phyloP scores from a whole-genome alignment of 2,113 vertebrate species.

The Oryzias curvinotus region DNA sequence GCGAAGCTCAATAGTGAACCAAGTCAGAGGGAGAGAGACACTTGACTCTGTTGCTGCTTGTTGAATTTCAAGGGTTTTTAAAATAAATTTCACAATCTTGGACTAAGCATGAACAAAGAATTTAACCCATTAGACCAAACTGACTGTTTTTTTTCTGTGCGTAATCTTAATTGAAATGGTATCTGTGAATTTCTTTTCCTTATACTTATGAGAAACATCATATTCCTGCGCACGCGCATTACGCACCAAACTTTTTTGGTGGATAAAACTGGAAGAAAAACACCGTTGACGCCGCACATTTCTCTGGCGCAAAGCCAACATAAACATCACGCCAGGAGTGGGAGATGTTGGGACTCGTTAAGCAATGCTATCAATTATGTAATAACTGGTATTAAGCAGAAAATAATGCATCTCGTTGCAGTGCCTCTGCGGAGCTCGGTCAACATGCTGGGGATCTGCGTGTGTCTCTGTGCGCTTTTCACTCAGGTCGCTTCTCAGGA shows the following conservation, averaged over 20 bases:
- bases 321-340: conserved; percentile 67
- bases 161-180: conserved; percentile 19
- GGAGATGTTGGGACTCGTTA: conserved; percentile 78
- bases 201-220: conserved; percentile 37
- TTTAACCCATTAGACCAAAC: conserved; percentile 10
- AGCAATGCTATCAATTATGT: conserved; percentile 75
- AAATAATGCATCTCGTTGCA: conserved; percentile 50
- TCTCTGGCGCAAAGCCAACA: conserved; percentile 68
- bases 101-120: conserved; percentile 5
- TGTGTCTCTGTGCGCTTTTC: conserved; percentile 83
- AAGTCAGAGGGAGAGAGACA: not conserved
- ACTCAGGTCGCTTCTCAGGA: conserved; percentile 84
- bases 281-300: conserved; percentile 68
- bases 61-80: conserved; percentile 20
- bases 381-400: conserved; percentile 75
- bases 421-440: conserved; percentile 70
- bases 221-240: conserved; percentile 69
- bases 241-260: conserved; percentile 59
- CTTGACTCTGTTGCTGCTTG: conserved; percentile 17
- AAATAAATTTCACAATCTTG: conserved; percentile 25
- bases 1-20: not conserved
- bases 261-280: conserved; percentile 59
- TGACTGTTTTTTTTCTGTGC: conserved; percentile 6
- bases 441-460: conserved; percentile 87
- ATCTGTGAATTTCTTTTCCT: conserved; percentile 25